phyloP scores from a whole-genome alignment of 2,888 invertebrate species.

The Drosophila maculinotata region DNA sequence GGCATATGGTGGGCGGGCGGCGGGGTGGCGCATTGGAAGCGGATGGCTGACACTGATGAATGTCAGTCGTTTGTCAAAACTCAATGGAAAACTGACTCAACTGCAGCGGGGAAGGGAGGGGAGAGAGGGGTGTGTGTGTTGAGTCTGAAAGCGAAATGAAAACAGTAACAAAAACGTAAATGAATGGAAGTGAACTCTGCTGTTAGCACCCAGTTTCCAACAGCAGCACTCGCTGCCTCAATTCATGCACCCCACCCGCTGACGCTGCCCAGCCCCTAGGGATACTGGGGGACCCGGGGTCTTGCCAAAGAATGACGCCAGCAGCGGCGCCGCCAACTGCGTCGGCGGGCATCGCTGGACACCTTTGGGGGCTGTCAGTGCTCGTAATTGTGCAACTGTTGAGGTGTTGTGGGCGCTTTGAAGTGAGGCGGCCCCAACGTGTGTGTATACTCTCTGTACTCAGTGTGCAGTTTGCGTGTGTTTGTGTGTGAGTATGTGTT shows the following conservation, averaged over 20 bases:
- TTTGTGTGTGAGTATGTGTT: slow-evolving; percentile 9
- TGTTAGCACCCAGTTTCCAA: slow-evolving; percentile 25
- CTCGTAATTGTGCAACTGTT: slow-evolving; percentile 58
- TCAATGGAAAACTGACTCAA: slow-evolving; percentile 70
- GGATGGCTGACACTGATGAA: slow-evolving; percentile 82
- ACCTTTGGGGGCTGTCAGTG: slow-evolving; percentile 61
- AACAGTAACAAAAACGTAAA: slow-evolving; percentile 63
- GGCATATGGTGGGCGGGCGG: slow-evolving; percentile 29
- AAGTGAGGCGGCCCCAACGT: slow-evolving; percentile 19
- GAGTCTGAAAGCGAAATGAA: slow-evolving; percentile 54
- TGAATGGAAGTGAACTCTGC: slow-evolving; percentile 46
- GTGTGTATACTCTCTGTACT: too few relatives aligned
- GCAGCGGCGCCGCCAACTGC: slow-evolving; percentile 9
- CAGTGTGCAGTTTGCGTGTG: slow-evolving; percentile 5
- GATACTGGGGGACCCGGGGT: slow-evolving; percentile 7
- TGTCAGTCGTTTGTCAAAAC: slow-evolving; percentile 84
- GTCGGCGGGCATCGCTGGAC: slow-evolving; percentile 43
- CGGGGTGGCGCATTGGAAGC: slow-evolving; percentile 27
- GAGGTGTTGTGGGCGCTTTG: slow-evolving; percentile 42
- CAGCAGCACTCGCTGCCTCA: slow-evolving; percentile 13
- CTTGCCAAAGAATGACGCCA: slow-evolving; percentile 69
- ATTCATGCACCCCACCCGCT: slow-evolving; percentile 5
- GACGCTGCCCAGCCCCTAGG: background rate
- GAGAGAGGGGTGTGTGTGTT: background rate
- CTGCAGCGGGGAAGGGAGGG: slow-evolving; percentile 13